phyloP scores from a whole-genome alignment of 2,888 invertebrate species.

The Congeria kusceri region DNA sequence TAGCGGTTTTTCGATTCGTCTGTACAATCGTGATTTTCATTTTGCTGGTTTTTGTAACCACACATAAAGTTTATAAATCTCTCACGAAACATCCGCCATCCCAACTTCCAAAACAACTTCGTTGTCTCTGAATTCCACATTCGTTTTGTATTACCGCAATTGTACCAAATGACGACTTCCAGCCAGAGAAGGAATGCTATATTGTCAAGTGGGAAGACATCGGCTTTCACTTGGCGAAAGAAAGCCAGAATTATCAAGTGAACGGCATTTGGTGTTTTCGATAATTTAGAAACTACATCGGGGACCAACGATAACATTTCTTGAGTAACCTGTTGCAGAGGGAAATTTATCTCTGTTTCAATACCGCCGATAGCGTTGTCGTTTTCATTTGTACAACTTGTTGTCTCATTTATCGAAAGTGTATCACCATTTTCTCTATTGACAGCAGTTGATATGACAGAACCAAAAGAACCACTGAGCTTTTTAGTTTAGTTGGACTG shows the following conservation, averaged over 20 bases:
- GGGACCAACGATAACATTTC: slow-evolving; percentile 8
- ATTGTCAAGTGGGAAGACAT: slow-evolving; percentile 37
- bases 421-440: too few relatives aligned
- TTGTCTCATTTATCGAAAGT: neutral
- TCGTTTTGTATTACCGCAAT: slow-evolving; percentile 13
- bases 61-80: slow-evolving; percentile 28
- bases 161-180: slow-evolving; percentile 34
- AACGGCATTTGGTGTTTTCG: neutral
- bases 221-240: neutral
- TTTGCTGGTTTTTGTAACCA: slow-evolving; percentile 34
- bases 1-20: neutral
- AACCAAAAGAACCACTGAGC: too few relatives aligned
- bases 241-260: slow-evolving; percentile 1
- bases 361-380: neutral
- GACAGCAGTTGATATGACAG: too few relatives aligned
- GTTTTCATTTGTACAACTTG: neutral
- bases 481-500: too few relatives aligned
- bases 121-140: slow-evolving; percentile 36
- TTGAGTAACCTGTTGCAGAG: neutral
- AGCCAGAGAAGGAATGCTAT: slow-evolving; percentile 38
- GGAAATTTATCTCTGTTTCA: neutral
- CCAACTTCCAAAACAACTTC: slow-evolving; percentile 53
- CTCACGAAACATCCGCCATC: slow-evolving; percentile 44
- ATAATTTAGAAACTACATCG: slow-evolving; percentile 1
- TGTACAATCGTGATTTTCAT: neutral